Evolutionary conservation across 2,888 invertebrate genomes (phyloP), one percentile per base, ranked within the genome.

Genomic region (Allophyes oxyacanthae): DNA sequence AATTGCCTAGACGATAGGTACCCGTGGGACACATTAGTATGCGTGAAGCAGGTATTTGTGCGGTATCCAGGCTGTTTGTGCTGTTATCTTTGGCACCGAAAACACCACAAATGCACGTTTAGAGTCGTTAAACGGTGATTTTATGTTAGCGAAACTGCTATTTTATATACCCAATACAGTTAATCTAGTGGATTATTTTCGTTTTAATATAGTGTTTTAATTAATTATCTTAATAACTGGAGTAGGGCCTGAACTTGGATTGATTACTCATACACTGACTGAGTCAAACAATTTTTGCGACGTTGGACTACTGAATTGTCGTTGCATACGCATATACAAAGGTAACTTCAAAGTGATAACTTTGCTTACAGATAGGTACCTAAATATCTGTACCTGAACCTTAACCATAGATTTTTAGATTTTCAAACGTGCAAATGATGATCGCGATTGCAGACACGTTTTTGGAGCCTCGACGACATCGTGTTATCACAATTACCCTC

Each of bases 401-500:
- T 42, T 37, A 37, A 30, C 30, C 41, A 28, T 43, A 40, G 50
- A 52, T 58, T 59, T 64, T 43, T 37, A 58, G 59, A 70, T 58
- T 48, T 58, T 37, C 45, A 44, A 70, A 59, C 37, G 72, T 60
- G 60, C 54, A 64, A 50, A 51, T 51, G 54, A 63, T 59, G 64
- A 77, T 82, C 77, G 63, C 69, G 62, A 85, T 78, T 80, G 75
- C 78, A 71, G 74, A 73, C 83, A 83, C 84, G 80, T 82, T 82
- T 77, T 79, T 72, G 73, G 70, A 72, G 68, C 77, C 72, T 65
- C 64, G 60, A 64, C 58, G 77, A 77, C 81, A 72, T 67, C 72
- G 75, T 71, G 78, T 81, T 81, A 79, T 83, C 78, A 81, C 79
- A 85, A 84, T 85, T 84, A 85, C 80, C 78, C 72, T 69, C 79